Evolutionary conservation across 2,888 invertebrate genomes (phyloP), one percentile per base, ranked within the genome.

Genomic region (Drosophila engyochracea): DNA sequence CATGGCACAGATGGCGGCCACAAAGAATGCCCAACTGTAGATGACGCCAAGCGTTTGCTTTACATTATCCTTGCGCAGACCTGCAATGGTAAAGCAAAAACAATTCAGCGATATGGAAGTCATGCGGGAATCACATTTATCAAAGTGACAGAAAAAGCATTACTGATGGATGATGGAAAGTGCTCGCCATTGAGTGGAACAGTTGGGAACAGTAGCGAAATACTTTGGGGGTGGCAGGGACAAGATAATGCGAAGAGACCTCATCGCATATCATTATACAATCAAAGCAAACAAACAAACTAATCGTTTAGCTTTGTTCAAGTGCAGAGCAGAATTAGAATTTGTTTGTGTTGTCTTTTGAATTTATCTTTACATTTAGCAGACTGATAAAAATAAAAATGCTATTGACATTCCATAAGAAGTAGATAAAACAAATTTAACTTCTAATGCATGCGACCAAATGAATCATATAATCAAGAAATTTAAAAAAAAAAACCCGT

Each of bases 21-120:
- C 82, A 12, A 93, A 75, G 59, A 87, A 79, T 2, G 91, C 86
- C 94, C 94, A 94, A 51, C 85, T 76, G 61, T 85, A 91, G 9
- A 93, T 72, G 39, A 89, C 82, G 14, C 75, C 76, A 52, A 88
- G 78, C 5, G 90, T 86, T 10, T 62, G 41, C 58, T 81, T 80
- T 0, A 91, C 75, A 60, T 85, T 82, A 37, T 90, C 75, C 72
- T 91, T 90, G 54, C 80, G 90, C 12, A 93, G 80, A 74, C 82
- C 93, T 94, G 65, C 0, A 63, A 57, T 9, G 12, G 16, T 12
- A 9, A 22, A 47, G 22, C 39, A 31, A 57, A 60, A 25, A 28
- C 7, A 28, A 22, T 30, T 22, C 37, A 28, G 25, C 19, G 16
- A 37, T n/a, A 14, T 51, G 14, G 28, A 31, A 30, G 41, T 64